Evolutionary conservation across 2,888 invertebrate genomes (phyloP).

Genomic region (Eurytoma adleriae): DNA sequence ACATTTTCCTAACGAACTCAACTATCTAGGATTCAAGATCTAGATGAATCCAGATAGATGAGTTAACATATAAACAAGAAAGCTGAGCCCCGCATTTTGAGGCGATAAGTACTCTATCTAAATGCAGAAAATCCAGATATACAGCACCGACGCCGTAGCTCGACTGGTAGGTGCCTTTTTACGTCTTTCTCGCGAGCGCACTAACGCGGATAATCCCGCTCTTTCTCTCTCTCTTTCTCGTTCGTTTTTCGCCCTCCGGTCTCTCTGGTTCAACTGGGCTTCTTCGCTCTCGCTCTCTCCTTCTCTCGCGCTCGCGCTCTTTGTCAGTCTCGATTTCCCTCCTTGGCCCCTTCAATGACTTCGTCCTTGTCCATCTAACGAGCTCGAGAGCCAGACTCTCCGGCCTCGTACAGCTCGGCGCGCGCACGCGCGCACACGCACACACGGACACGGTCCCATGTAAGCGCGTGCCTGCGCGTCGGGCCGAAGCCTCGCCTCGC

Average conservation of each 20-base stretch:
- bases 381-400: slow-evolving; percentile 21
- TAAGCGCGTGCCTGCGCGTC: slow-evolving; percentile 34
- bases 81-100: neutral
- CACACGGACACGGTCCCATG: neutral
- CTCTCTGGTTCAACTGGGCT: neutral
- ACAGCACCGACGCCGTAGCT: slow-evolving; percentile 13
- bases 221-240: slow-evolving; percentile 27
- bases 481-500: slow-evolving; percentile 28
- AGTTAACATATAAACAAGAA: slow-evolving; percentile 10
- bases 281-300: neutral
- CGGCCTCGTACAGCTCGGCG: slow-evolving; percentile 6
- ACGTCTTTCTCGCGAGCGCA: slow-evolving; percentile 21
- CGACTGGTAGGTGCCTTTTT: slow-evolving; percentile 19
- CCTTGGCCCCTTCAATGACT: slow-evolving; percentile 45
- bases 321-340: slow-evolving; percentile 39
- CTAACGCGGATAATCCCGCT: slow-evolving; percentile 38
- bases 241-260: slow-evolving; percentile 21
- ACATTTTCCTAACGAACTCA: too few relatives aligned
- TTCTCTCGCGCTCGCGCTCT: slow-evolving; percentile 7
- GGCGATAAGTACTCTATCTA: slow-evolving; percentile 20
- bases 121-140: slow-evolving; percentile 46
- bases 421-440: neutral
- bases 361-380: slow-evolving; percentile 54
- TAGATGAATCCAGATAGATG: too few relatives aligned
- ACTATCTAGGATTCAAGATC: too few relatives aligned